phyloP scores from a whole-genome alignment of 1,140 invertebrate genomes.

The Telenomus remus region DNA sequence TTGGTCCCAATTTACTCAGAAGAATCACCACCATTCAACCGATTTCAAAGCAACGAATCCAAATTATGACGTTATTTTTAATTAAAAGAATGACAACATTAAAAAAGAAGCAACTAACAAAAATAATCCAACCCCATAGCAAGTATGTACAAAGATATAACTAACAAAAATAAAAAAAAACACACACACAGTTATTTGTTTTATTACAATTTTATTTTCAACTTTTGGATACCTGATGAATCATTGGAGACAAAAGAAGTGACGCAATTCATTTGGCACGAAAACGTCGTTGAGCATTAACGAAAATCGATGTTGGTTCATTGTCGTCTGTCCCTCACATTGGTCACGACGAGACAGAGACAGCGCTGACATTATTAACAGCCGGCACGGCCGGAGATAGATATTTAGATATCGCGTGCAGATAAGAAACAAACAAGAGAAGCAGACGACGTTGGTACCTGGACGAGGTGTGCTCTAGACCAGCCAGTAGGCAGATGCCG shows the following conservation, averaged over 20 bases:
- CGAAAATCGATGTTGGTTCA: conserved; percentile 52
- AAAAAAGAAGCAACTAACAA: too few species aligned
- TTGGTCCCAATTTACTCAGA: too few species aligned
- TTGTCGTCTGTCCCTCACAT: conserved; percentile 38
- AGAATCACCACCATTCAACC: too few species aligned
- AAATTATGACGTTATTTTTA: too few species aligned
- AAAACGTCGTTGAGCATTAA: conserved; percentile 37
- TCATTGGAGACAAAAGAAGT: conserved; percentile 23
- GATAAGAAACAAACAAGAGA: conserved; percentile 59
- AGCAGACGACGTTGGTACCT: conserved; percentile 60
- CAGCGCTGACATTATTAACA: conserved; percentile 57
- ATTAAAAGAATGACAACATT: too few species aligned
- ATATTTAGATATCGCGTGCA: conserved; percentile 66
- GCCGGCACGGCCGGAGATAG: conserved; percentile 60
- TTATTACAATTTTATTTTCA: background rate
- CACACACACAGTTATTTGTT: too few species aligned
- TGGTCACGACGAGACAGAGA: conserved; percentile 34
- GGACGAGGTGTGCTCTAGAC: conserved; percentile 60
- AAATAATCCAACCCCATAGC: too few species aligned
- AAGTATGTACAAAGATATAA: too few species aligned
- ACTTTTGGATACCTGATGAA: conserved; percentile 14
- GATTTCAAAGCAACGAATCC: too few species aligned
- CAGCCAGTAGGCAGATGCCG: conserved; percentile 63
- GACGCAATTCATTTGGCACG: conserved; percentile 40
- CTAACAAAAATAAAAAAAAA: too few species aligned